These are phyloP conservation scores for Netelia melanura DNA, from an alignment of 2,888 invertebrate genomes.

Conservation along the genomic window DNA sequence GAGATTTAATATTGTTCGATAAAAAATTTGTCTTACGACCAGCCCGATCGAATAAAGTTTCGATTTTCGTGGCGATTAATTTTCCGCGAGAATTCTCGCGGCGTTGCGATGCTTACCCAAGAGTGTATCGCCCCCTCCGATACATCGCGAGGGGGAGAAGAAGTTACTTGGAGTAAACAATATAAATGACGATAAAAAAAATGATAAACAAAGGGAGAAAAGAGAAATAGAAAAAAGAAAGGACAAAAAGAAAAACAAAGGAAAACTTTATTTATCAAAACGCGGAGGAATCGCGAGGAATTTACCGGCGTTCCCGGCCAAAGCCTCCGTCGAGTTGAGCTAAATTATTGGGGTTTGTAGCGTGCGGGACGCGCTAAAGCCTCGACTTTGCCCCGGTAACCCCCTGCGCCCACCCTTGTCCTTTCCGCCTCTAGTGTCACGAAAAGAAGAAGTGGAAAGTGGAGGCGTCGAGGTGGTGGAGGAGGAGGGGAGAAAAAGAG, in stretches of 20 bases:
- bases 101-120: conserved; percentile 4
- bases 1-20: too few species aligned
- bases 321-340: conserved; percentile 41
- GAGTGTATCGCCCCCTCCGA: conserved; percentile 27
- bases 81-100: neutral
- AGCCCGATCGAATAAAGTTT: too few species aligned
- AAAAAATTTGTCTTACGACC: too few species aligned
- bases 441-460: conserved; percentile 37
- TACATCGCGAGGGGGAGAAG: conserved; percentile 16
- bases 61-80: too few species aligned
- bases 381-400: conserved; percentile 34
- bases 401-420: conserved; percentile 13
- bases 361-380: conserved; percentile 47
- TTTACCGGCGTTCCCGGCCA: conserved; percentile 39
- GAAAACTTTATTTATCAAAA: conserved; percentile 3
- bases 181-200: conserved; percentile 39
- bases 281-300: conserved; percentile 32
- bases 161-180: conserved; percentile 16
- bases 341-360: conserved; percentile 56
- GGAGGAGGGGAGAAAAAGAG: conserved; percentile 10
- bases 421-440: conserved; percentile 30
- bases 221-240: too few species aligned
- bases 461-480: neutral
- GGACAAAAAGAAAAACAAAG: neutral
- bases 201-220: too few species aligned